Evolutionary conservation across 2,797 vertebrate genomes (phyloP).

Genomic region (Esox masquinongy): DNA sequence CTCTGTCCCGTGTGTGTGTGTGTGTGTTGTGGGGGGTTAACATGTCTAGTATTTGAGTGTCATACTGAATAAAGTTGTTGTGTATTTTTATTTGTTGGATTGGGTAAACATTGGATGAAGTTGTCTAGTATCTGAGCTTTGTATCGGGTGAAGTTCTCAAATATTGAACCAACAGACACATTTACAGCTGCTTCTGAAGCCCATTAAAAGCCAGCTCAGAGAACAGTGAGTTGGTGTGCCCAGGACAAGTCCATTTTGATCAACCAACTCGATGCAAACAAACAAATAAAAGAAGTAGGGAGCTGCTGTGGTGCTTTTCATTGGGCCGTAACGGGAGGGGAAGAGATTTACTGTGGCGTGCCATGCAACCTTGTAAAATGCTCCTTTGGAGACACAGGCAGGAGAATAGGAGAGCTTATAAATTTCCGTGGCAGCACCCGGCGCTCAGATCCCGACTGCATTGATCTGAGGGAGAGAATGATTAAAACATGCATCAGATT

Average conservation of each 20-base stretch:
- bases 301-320: conserved; percentile 61
- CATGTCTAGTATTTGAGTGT: conserved; percentile 56
- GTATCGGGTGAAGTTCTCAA: conserved; percentile 61
- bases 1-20: not conserved
- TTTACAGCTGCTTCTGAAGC: conserved; percentile 72
- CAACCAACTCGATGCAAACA: conserved; percentile 55
- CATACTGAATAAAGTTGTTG: conserved; percentile 61
- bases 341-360: conserved; percentile 81
- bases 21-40: conserved; percentile 2
- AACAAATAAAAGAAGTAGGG: conserved; percentile 58
- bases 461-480: conserved; percentile 87
- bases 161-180: conserved; percentile 63
- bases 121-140: conserved; percentile 58
- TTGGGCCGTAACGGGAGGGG: conserved; percentile 63
- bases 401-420: conserved; percentile 80
- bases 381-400: conserved; percentile 81
- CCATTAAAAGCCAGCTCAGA: conserved; percentile 73
- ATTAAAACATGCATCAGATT: conserved; percentile 95
- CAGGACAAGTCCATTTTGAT: conserved; percentile 49
- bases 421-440: conserved; percentile 84
- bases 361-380: conserved; percentile 85
- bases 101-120: not conserved
- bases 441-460: conserved; percentile 88
- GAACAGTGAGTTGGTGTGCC: conserved; percentile 66
- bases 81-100: conserved; percentile 16